Base-by-base conservation (phyloP, 2,797 vertebrate genomes). In the Anguilla obscura region DNA sequence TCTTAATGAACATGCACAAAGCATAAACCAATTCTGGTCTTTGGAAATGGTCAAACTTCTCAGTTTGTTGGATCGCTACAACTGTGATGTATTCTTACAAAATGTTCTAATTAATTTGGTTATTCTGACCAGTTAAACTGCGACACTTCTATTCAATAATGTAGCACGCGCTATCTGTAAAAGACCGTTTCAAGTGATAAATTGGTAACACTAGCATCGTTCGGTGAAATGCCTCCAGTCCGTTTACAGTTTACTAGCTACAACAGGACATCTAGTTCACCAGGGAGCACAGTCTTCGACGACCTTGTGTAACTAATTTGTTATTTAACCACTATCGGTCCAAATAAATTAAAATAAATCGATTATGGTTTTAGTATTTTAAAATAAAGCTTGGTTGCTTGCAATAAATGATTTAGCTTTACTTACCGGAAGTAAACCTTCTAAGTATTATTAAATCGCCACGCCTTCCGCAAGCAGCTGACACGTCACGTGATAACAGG, bases 341-440 rank as follows among this genome's bases (percentile, higher is more conserved):
- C 76, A 40, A 33, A 7, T 45, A 80, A 45, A 16, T 45, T 45
- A 80, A 14, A 74, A 74, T 74, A 36, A 74, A 45, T 24, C 33
- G 40, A 45, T 9, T 24, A 30, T 48, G 16, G 6, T 48, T 80
- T 80, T 80, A 48, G 2, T 80, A 21, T 18, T 3, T 45, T 16
- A 24, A 0, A 36, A 45, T 45, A 36, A 76, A 18, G 3, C 40
- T 21, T 48, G 3, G 8, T 24, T 5, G 76, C 7, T 69, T 1
- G 71, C 71, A 24, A 10, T 71, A 76, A 7, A 45, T 9, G 16
- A 6, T 45, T 80, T 48, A 14, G 18, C 18, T 21, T 24, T 45
- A 74, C 76, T 80, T 80, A 80, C 76, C 76, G 76, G 76, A 80
- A 80, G 69, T 36, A 80, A 40, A 45, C 14, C 36, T 21, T 80